Evolutionary conservation across 2,113 vertebrate genomes (phyloP).

Genomic region (Campylorhamphus procurvoides): DNA sequence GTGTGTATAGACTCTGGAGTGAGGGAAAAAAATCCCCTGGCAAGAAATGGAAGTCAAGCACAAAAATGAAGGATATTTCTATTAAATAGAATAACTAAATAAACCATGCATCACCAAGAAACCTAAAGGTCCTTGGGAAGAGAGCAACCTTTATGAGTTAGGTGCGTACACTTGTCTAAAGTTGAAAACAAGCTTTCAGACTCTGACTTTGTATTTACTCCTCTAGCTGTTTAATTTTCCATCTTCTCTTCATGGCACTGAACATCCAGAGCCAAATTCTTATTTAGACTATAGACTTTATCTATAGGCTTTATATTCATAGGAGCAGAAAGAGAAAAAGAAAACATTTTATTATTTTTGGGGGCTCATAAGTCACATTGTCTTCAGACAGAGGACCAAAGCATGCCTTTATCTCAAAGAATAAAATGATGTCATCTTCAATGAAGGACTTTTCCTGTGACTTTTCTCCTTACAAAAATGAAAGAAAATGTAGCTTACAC

Average conservation of each 20-base stretch:
- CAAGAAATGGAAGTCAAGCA: neutral
- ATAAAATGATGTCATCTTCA: neutral
- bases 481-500: neutral
- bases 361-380: neutral
- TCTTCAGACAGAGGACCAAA: neutral
- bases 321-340: neutral
- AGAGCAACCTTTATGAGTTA: neutral
- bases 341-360: neutral
- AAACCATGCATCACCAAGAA: neutral
- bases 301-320: neutral
- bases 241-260: neutral
- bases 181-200: neutral
- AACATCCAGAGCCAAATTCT: neutral
- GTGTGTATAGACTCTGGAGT: rapidly evolving
- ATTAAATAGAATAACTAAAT: neutral
- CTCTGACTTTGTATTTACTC: neutral
- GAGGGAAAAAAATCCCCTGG: rapidly evolving
- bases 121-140: neutral
- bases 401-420: neutral
- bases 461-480: neutral
- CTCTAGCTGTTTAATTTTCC: neutral
- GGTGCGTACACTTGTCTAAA: neutral
- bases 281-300: neutral
- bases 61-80: neutral
- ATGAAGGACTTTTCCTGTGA: neutral